Evolutionary conservation across 2,113 vertebrate species (phyloP), one percentile per base, ranked within the genome.

Genomic region (Rhineura floridana): DNA sequence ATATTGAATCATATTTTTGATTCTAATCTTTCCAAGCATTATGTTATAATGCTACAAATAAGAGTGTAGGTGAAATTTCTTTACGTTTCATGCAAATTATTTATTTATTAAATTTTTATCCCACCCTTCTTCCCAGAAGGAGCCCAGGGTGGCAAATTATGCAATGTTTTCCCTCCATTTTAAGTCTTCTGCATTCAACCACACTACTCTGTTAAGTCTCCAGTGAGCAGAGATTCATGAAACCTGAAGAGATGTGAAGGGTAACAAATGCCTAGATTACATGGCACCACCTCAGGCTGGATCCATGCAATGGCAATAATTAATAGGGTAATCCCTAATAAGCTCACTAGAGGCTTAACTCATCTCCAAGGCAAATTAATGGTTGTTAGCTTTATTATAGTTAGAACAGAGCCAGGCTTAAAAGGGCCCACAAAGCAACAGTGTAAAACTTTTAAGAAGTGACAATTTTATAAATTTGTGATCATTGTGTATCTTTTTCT

Each of bases 371-470:
- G 33, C 21, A 67, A 83, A 73, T 65, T 62, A 63, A 36, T 50
- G 59, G 33, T 30, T 62, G 36, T 75, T 46, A 62, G 52, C 23
- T 59, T 87, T 52, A 81, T 39, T 50, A 28, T 28, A 48, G 8
- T 73, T 52, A 36, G 39, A 83, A 15, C 72, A 36, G 4, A 25
- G 44, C 59, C 2, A 39, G 13, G 46, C 15, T 63, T 25, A n/a
- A 65, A 88, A 83, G 70, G 42, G 15, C 19, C 59, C 10, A 1
- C 55, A 76, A 83, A 88, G 36, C 6, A 76, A 33, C 17, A 65
- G 15, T 83, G 39, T 50, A 69, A 59, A 81, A 55, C 28, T 88
- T 85, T 83, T 33, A 88, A 76, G 83, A 79, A 85, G 72, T 82
- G 67, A 3, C 46, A 3, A 17, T 3, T 91, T 88, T 46, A 44